Evolutionary conservation across 23 tunicate genomes (phyloP).

Genomic region (Trididemnum clinides): DNA sequence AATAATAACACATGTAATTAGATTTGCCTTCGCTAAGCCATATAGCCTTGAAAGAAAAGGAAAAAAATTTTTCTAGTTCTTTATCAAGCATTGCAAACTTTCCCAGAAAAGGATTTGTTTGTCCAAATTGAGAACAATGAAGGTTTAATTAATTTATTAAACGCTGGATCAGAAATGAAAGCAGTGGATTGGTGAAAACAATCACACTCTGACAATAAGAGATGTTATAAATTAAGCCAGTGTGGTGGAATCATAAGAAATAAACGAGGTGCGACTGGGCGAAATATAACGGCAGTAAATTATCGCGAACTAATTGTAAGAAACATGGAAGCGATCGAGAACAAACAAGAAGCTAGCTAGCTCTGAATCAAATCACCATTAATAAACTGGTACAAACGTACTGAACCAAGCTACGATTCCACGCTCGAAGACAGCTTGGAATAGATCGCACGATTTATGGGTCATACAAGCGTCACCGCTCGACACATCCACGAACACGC

Average conservation of each 20-base stretch:
- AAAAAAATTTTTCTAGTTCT: too few relatives aligned
- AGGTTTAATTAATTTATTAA: slow-evolving; percentile 5
- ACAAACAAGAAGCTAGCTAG: background rate
- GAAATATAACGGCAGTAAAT: background rate
- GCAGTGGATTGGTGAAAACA: background rate
- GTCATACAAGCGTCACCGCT: background rate
- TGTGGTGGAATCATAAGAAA: background rate
- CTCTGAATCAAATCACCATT: background rate
- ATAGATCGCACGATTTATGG: slow-evolving; percentile 6
- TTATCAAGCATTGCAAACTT: too few relatives aligned
- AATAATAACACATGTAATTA: too few relatives aligned
- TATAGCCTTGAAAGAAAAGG: too few relatives aligned
- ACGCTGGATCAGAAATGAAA: background rate
- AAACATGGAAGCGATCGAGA: background rate
- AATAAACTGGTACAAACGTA: background rate
- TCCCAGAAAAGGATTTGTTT: too few relatives aligned
- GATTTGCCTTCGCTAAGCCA: too few relatives aligned
- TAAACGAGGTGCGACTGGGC: background rate
- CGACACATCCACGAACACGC: slow-evolving; percentile 4
- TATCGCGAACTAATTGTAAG: background rate
- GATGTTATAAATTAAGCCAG: background rate
- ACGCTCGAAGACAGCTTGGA: background rate
- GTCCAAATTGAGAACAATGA: background rate
- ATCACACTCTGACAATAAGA: background rate
- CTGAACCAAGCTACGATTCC: background rate